Base-by-base conservation (phyloP, 1,140 invertebrate species). In the Apolygus lucorum region DNA sequence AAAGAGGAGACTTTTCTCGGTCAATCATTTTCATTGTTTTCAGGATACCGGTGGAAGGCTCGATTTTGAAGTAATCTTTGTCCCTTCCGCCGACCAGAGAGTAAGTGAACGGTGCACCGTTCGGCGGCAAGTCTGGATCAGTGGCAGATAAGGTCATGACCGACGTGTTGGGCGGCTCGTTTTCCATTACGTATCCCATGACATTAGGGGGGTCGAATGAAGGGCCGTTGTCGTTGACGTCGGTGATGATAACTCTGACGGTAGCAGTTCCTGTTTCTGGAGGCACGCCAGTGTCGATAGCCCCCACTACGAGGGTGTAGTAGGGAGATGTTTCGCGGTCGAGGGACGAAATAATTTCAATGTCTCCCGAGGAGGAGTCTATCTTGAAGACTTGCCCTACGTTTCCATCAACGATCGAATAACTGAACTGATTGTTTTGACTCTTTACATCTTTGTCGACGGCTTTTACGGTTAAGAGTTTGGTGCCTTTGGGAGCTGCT, bases 171-270 rank as follows among this genome's bases (percentile, higher is more conserved):
- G 88, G 82, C 0, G 91, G 90, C 79, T 94, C 90, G 77, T 96
- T 96, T 81, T 98, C 95, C 49, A 84, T 84, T 0, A 97, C 86
- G 73, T 89, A 87, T 0, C 90, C 93, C 28, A 86, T 79, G 11
- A 89, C 81, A 42, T 86, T 85, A 0, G 84, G 79, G 0, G 87
- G 79, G 67, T 90, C 87, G 75, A 98, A 95, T 2, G 86, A 78
- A 0, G 95, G 95, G 0, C 90, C 92, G 77, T 97, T 98, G 74
- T 98, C 96, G 78, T 98, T 98, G 8, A 96, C 84, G 78, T 98
- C 95, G 13, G 85, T 82, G 1, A 97, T 73, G 28, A 83, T 81
- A 59, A 95, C 87, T 75, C 85, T 87, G 0, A 96, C 88, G 0
- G 85, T 87, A 1, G 92, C 84, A 1, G 90, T 93, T 17, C 94